Conservation (phyloP, 2,113 vertebrate species). For the Entelurus aequoreus region DNA sequence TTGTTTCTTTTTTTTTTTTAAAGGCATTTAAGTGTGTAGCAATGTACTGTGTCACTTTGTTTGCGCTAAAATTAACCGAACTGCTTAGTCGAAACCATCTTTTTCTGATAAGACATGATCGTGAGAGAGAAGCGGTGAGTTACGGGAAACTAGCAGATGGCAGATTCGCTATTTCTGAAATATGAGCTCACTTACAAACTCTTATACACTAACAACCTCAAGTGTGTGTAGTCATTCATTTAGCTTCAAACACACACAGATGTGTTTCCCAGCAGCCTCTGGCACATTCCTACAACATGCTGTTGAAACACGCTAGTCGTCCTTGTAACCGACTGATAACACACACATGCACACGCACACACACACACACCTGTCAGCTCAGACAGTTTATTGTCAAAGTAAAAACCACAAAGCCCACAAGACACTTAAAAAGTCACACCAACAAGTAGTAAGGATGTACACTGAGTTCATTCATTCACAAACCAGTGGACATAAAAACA, state of each 20-base stretch:
- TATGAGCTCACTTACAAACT: slow-evolving; percentile 3
- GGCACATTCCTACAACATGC: slow-evolving; percentile 71
- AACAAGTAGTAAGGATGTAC: too few species aligned
- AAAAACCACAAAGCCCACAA: slow-evolving; percentile 15
- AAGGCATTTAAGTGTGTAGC: not conserved
- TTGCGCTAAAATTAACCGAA: not conserved
- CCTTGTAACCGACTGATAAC: slow-evolving; percentile 47
- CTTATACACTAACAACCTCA: slow-evolving; percentile 3
- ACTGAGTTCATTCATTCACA: slow-evolving; percentile 2
- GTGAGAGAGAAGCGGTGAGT: not conserved
- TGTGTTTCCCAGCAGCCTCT: slow-evolving; percentile 54
- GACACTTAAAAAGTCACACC: not conserved
- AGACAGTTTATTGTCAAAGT: slow-evolving; percentile 21
- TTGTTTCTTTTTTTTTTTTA: too few species aligned
- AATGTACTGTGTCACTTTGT: not conserved
- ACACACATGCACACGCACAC: slow-evolving; percentile 20
- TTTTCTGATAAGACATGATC: too few species aligned
- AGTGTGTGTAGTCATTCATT: slow-evolving; percentile 30
- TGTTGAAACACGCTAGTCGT: slow-evolving; percentile 58
- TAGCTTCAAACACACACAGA: slow-evolving; percentile 18
- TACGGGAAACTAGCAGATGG: not conserved
- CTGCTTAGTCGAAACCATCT: not conserved
- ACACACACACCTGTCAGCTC: slow-evolving; percentile 30
- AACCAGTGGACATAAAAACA: not conserved
- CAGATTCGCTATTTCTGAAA: not conserved